phyloP scores from a whole-genome alignment of 2,797 vertebrate genomes.

The Halcyon smyrnensis region DNA sequence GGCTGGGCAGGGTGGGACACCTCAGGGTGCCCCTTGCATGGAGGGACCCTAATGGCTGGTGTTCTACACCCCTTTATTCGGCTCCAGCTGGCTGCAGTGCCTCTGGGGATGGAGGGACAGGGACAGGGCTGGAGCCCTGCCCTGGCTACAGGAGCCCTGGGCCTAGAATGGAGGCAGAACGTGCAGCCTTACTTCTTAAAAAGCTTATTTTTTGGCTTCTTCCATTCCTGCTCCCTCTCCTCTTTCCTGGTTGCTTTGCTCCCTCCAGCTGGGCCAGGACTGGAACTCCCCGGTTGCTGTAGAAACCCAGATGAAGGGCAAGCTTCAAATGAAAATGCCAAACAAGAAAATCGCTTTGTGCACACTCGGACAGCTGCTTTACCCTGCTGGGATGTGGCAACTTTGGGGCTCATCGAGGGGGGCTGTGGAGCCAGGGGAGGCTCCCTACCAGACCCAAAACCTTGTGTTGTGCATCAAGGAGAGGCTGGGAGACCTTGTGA shows the following conservation, averaged over 20 bases:
- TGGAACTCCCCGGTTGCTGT: slow-evolving; percentile 45
- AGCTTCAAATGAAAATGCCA: background rate
- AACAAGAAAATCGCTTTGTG: slow-evolving; percentile 51
- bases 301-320: slow-evolving; percentile 63
- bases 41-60: background rate
- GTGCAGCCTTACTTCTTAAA: background rate
- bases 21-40: no score
- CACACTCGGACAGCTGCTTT: background rate
- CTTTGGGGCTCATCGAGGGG: background rate
- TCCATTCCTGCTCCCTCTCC: background rate
- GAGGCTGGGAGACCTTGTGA: background rate
- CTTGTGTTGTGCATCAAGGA: accelerated
- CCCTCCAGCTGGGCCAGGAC: slow-evolving; percentile 5
- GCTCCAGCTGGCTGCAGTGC: background rate
- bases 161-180: background rate
- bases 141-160: background rate
- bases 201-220: background rate
- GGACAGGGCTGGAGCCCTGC: background rate
- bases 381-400: background rate
- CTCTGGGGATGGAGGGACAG: accelerated
- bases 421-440: accelerated
- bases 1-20: background rate
- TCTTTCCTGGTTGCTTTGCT: background rate
- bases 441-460: accelerated
- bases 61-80: background rate